phyloP scores from a whole-genome alignment of 2,797 vertebrate species.

The Otolemur crassicaudatus region DNA sequence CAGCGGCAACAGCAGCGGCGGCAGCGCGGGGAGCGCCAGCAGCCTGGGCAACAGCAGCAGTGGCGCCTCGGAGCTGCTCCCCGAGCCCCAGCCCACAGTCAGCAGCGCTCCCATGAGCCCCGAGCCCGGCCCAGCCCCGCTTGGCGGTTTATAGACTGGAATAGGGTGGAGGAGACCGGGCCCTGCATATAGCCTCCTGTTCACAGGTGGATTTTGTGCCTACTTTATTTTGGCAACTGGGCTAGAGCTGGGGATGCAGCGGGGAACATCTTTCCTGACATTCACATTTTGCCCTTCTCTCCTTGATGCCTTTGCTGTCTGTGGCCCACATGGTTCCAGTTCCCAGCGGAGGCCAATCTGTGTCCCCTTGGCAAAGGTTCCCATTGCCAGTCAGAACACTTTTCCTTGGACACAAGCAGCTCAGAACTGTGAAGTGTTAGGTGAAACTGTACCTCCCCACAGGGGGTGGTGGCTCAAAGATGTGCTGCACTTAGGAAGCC shows the following conservation, averaged over 20 bases:
- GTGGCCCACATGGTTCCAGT: not conserved
- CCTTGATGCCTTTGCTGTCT: not conserved
- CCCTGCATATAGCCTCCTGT: not conserved
- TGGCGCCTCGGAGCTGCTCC: conserved; percentile 64
- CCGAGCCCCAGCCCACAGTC: conserved; percentile 37
- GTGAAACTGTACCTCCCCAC: not conserved
- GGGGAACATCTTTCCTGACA: not conserved
- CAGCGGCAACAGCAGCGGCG: not conserved
- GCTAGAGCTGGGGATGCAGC: not conserved
- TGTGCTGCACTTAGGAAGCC: conserved; percentile 90
- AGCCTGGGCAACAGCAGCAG: not conserved
- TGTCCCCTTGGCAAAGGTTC: no score
- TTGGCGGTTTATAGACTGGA: conserved; percentile 60
- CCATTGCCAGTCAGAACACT: not conserved
- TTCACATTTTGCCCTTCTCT: no score
- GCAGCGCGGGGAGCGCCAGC: not conserved
- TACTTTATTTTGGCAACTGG: not conserved
- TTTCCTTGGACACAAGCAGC: not conserved
- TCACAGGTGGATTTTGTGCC: not conserved
- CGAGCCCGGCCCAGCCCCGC: not conserved
- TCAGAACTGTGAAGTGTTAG: conserved; percentile 4
- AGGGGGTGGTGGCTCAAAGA: conserved; percentile 72
- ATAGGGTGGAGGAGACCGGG: not conserved
- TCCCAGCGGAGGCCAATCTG: not conserved
- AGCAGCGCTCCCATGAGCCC: conserved; percentile 59